Base-by-base conservation (phyloP, 2,797 vertebrate genomes). In the Aeoliscus strigatus region DNA sequence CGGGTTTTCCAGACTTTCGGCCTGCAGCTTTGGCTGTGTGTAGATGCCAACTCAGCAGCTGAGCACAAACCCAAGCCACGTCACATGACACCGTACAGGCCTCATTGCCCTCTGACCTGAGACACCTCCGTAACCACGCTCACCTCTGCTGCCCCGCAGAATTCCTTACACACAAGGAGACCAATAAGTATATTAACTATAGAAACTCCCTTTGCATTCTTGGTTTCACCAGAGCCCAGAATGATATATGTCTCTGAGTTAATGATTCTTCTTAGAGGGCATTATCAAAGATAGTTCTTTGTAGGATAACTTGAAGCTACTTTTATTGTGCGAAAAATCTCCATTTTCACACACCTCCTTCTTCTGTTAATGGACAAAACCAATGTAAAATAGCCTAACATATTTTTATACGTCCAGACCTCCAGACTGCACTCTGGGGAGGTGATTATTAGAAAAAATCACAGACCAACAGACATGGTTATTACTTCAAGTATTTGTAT, bases 181-280 rank as follows among this genome's bases (percentile, higher is more conserved):
- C 54, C 39, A 51, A 57, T 59, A 46, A 74, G 61, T 60, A 45
- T 57, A 64, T 70, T 62, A 69, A 56, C 61, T 57, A 64, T 21
- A 55, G 32, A 69, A 70, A 63, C 37, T 48, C 45, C 31, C 16
- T 17, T 31, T 29, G 37, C 2, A 0, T 45, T 27, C 35, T 8
- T 42, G 59, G 51, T 66, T 57, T 53, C 49, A 38, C 12, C 28
- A 50, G 29, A 56, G 17, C 7, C 12, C 26, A 29, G 29, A 31
- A 25, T 33, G 18, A 51, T 16, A 11, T 24, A 29, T 1, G 1
- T 14, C 3, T 35, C 21, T 67, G 47, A 59, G 42, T 56, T 40
- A 45, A 41, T 52, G 10, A 45, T 57, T 39, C 12, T 46, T 39
- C 18, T 39, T 24, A 42, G n/a, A n/a, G n/a, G n/a, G n/a, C n/a